Evolutionary conservation across 2,888 invertebrate genomes (phyloP), one percentile per base, ranked within the genome.

Genomic region (Charanyca ferruginea): DNA sequence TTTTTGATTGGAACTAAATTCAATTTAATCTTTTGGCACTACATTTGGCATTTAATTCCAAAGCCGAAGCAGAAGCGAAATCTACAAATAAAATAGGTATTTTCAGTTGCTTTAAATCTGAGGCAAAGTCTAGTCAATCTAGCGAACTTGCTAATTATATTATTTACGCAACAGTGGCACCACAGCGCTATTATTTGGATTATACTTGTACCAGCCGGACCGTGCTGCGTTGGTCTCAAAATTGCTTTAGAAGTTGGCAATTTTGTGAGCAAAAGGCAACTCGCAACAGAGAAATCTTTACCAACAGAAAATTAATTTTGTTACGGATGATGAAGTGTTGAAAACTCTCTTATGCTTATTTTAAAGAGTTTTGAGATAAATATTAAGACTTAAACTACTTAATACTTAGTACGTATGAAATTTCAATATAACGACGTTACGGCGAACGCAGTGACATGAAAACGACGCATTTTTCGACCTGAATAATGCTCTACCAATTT

Each of bases 61-160:
- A 51, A 54, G 41, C 45, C 51, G n/a, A 1, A 55, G 11, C n/a
- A 20, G 44, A 38, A 44, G 22, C 41, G 8, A n/a, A 72, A 66
- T 58, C 60, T 52, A 20, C 53, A 66, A 35, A 16, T 16, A 4
- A 38, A 38, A 38, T 38, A n/a, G n/a, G n/a, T n/a, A 73, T 49
- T 66, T 58, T 25, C 18, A 44, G 23, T 44, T 5, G 20, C 25
- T 42, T 25, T 28, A 7, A 32, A 32, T 52, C 18, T 23, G 28
- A 52, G 6, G n/a, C 16, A 35, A 44, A 45, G 22, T 47, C 35
- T 8, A 41, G 51, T 60, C 28, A 47, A 57, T 61, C 41, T 35
- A 48, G 52, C n/a, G 9, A 74, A 65, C 60, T 74, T 54, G 38
- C 35, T 59, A 65, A 74, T 61, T 53, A 64, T 23, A 44, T 54